Base-by-base conservation (phyloP, 2,113 vertebrate species). In the Noctilio leporinus region DNA sequence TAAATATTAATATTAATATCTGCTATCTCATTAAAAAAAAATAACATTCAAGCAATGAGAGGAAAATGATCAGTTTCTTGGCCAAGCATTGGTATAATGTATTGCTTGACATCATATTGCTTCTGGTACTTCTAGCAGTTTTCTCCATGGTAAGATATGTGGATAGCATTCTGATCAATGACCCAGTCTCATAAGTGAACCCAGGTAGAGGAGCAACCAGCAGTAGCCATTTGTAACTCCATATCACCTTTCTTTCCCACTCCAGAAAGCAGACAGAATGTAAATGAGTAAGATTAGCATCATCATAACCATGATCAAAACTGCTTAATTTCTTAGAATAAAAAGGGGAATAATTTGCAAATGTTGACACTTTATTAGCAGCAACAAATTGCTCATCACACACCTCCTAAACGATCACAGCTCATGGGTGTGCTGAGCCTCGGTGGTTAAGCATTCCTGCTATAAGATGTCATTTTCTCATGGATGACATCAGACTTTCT, bases 301-400 rank as follows among this genome's bases (percentile, higher is more conserved):
- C 47, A 49, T 86, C 59, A 77, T 38, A 65, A 40, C 53, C 85
- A 67, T 49, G 33, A 95, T 20, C 26, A 45, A 76, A 35, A n/a
- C 51, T 57, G 40, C 57, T 94, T 26, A 81, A 93, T 85, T 93
- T 94, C 81, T 91, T 85, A 69, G 89, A 89, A 94, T 70, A 72
- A 84, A 90, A 94, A 89, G 51, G 38, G n/a, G 24, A 80, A 67
- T 67, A 12, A 57, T 69, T 86, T 84, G 35, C n/a, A 95, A 94
- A 81, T 73, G 45, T 28, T 80, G 80, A 72, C 78, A 91, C 26
- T 85, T 93, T 84, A 96, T 93, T 93, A 62, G 92, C 45, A 90
- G 7, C 35, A 84, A 80, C 67, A 95, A 96, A 81, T 69, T 49
- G 92, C 75, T 91, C 11, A 3, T 35, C 65, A 43, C 73, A 57